Base-by-base conservation (phyloP, 2,113 vertebrate genomes). In the Vanacampus margaritifer region DNA sequence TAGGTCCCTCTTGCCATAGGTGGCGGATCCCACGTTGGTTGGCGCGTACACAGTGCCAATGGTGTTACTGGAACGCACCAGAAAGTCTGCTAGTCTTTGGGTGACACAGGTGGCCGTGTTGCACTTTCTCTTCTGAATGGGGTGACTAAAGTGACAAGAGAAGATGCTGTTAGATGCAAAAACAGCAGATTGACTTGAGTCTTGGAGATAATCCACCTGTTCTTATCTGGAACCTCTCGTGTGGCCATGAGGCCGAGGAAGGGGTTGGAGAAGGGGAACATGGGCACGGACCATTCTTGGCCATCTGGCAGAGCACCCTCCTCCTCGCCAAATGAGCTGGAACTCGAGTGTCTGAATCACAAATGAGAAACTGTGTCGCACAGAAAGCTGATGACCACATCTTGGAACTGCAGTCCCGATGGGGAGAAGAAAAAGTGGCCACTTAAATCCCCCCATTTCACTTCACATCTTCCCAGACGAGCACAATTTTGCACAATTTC, bases 81-180 rank as follows among this genome's bases (percentile, higher is more conserved):
- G 81, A 69, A 95, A 95, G 71, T 95, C 93, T 7, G 93, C 92
- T 86, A 98, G 82, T 72, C 93, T 91, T 63, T 98, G 96, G 0
- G 93, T 97, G 63, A 94, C 92, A 0, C 95, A 98, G 0, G 94
- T 97, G 24, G 95, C 94, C 0, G 94, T 95, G 88, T 94, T 95
- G 82, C 95, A 95, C 65, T 86, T 95, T 73, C 92, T 78, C 81
- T 96, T 98, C 76, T 94, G 89, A 75, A 94, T 67, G 10, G 89
- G 93, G 69, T 92, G 92, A 21, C 93, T 95, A 74, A 36, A 9
- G 41, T 17, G 36, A 26, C 8, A 19, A 63, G 28, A 69, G 32
- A 39, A 6, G 51, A 54, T 26, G 24, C 11, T 28, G 32, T 28
- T 16, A 9, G 32, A 28, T 26, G 12, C 5, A n/a, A 65, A 7